Base-by-base conservation (phyloP, 2,797 vertebrate genomes). In the Brotula barbata region DNA sequence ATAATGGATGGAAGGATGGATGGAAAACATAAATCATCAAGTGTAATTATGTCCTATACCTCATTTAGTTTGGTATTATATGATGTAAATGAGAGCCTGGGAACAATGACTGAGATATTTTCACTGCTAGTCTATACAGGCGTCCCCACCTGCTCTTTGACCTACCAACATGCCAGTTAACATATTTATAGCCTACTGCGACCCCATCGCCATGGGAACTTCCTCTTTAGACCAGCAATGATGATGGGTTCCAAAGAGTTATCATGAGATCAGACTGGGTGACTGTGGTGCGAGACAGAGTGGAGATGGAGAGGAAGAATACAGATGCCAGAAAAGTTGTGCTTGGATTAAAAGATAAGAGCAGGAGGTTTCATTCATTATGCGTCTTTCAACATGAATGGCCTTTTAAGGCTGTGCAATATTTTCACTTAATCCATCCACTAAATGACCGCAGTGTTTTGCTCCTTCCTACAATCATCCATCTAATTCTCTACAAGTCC, bases 171-270 rank as follows among this genome's bases (percentile, higher is more conserved):
- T 47, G 45, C 34, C 1, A 47, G 65, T 58, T 52, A 31, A 56
- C 46, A 62, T 86, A 88, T 89, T 88, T 85, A 85, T 85, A 88
- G 78, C 56, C 23, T 6, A 36, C n/a, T 20, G 54, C 1, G 44
- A 80, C 68, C 73, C 62, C 70, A 67, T 78, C 62, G 7, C 61
- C 84, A 84, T 87, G 86, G 84, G 85, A 88, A 87, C 82, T 84
- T 87, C 83, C 81, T 83, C 71, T 73, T 51, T 69, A 56, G 65
- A 63, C 41, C 41, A 58, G 62, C 62, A 52, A 61, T 58, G 67
- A 66, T 14, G 28, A 15, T 49, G 39, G 40, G 55, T 66, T 58
- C 43, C 58, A 68, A 46, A 0, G 8, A 68, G 40, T 63, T 39
- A 49, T 42, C 42, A 64, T 69, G 72, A 78, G 73, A 80, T 71